phyloP scores from a whole-genome alignment of 2,888 invertebrate species.

The Saturnia japonica region DNA sequence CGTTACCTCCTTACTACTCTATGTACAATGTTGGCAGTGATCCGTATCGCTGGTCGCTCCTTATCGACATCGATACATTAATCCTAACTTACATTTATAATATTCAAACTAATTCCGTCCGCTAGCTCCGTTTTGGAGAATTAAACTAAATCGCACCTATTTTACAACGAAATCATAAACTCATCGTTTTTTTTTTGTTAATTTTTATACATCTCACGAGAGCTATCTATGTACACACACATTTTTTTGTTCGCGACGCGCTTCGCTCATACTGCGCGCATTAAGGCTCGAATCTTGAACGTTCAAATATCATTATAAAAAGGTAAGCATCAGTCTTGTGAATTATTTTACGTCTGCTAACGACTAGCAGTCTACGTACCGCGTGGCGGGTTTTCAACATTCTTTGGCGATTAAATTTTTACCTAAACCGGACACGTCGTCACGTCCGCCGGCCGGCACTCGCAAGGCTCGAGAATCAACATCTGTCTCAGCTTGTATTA shows the following conservation, averaged over 20 bases:
- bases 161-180: background rate
- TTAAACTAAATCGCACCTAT: constrained; percentile 47
- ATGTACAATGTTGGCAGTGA: constrained; percentile 76
- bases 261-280: constrained; percentile 23
- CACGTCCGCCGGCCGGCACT: background rate
- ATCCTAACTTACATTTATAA: constrained; percentile 35
- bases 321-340: constrained; percentile 78
- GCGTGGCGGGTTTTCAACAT: constrained; percentile 51
- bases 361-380: constrained; percentile 48
- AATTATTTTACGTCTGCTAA: constrained; percentile 60
- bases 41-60: constrained; percentile 71
- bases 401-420: constrained; percentile 69
- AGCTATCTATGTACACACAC: constrained; percentile 55
- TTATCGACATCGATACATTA: constrained; percentile 36
- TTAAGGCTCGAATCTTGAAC: constrained; percentile 26
- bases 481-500: constrained; percentile 50
- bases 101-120: constrained; percentile 58
- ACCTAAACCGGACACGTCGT: constrained; percentile 31
- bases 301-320: constrained; percentile 70
- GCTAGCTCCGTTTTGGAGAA: constrained; percentile 30
- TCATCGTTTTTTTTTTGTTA: background rate
- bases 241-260: constrained; percentile 49
- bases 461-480: constrained; percentile 53
- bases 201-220: constrained; percentile 61
- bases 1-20: constrained; percentile 36